Conservation (phyloP, 2,113 vertebrate genomes). For the Emydocephalus ijimae region DNA sequence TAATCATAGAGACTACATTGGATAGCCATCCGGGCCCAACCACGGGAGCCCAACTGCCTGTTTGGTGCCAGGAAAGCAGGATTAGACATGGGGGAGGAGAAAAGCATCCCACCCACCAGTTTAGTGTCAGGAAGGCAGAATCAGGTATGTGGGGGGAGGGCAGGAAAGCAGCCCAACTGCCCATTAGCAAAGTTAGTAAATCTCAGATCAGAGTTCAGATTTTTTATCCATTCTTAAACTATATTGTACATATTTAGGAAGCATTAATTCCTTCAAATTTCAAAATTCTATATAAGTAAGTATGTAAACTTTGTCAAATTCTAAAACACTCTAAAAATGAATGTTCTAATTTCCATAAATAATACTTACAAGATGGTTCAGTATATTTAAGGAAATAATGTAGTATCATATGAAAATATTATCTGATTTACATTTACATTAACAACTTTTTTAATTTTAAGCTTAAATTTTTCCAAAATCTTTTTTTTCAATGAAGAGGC, state of each 20-base stretch:
- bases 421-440: background rate
- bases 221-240: background rate
- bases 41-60: no score
- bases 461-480: no score
- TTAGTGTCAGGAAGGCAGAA: no score
- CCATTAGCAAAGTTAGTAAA: background rate
- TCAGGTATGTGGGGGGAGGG: no score
- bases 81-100: no score
- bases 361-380: background rate
- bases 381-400: background rate
- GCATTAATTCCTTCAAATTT: background rate
- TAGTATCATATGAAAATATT: background rate
- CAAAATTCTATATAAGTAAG: background rate
- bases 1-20: no score
- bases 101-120: no score
- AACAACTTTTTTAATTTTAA: background rate
- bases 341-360: background rate
- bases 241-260: background rate
- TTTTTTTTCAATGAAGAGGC: background rate
- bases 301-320: background rate
- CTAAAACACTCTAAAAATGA: background rate
- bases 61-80: no score
- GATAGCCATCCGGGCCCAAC: no score
- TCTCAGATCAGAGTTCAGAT: background rate
- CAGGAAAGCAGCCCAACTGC: no score